Base-by-base conservation (phyloP, 2,888 invertebrate genomes). In the Pocota personata region DNA sequence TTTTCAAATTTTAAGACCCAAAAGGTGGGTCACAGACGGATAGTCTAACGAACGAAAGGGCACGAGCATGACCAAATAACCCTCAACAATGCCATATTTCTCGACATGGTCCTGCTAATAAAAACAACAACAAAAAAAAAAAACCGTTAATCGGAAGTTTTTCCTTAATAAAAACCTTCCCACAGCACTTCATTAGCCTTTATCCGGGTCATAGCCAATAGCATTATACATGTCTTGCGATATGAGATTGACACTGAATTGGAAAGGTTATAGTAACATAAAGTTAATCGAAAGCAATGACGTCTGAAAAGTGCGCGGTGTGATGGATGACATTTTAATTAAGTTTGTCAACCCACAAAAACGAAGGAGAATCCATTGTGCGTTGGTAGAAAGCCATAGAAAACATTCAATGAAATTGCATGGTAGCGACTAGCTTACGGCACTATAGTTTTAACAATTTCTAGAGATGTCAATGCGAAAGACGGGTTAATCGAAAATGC, bases 291-390 rank as follows among this genome's bases (percentile, higher is more conserved):
- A 73, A 73, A 37, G 48, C 52, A 8, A 8, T 73, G 60, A 73
- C 60, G 72, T 52, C 50, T 50, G 50, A 24, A 37, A 50, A 50
- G 50, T 64, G 32, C 32, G 52, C 55, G 40, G 43, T 46, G 43
- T 75, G 46, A 57, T 57, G 64, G 55, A 75, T 75, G 75, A 43
- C 64, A 66, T 75, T 75, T 75, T 75, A 64, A 75, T 66, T 75
- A 66, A 75, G 30, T 66, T 57, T 75, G 64, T 66, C 32, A 60
- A 48, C 57, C 32, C 24, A 21, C 48, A 2, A 2, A 19, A 12
- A 21, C 6, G 12, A 14, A 6, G 2, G 8, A 8, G 19, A 16
- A 3, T 40, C 14, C 46, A 8, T 48, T 60, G 27, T 7, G n/a
- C 21, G 40, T 21, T 19, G 21, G 6, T n/a, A n/a, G 37, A 37